Evolutionary conservation across 2,113 vertebrate species (phyloP), one percentile per base, ranked within the genome.

Genomic region (Oxyura jamaicensis): DNA sequence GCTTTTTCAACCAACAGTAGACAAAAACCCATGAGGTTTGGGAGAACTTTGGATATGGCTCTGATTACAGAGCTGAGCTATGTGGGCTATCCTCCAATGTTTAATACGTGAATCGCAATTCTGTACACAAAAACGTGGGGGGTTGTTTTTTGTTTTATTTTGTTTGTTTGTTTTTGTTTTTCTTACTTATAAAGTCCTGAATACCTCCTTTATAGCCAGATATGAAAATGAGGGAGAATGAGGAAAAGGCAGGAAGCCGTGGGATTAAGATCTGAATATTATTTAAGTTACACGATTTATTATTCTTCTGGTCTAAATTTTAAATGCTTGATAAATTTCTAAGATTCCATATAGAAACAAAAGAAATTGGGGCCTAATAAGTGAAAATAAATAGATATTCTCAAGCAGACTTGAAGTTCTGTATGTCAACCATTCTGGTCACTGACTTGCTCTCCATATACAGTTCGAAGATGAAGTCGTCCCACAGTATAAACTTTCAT

Each of bases 381-480:
- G n/a, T 44, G 36, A 80, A 66, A 62, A 63, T 7, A 52, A 29
- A 26, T 15, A 56, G 36, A 26, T 39, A 25, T 93, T 86, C 39
- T 90, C 17, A 74, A 50, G 15, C 53, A 93, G 26, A 75, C 84
- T 29, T 83, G 42, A 56, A 44, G 42, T 84, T 68, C 62, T 83
- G 58, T 33, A 48, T 3, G 0, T 25, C 17, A 59, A 56, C 16
- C 7, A 18, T 21, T 85, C 36, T 52, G 9, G 35, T 58, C 52
- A 99, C 99, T 93, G 94, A 99, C 99, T 99, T 76, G 99, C 98
- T 98, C 99, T 99, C 99, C 99, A 99, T 95, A 99, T 96, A 95
- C 99, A 99, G 3, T 97, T 98, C 68, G 99, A 98, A 10, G 98
- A 98, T 13, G 99, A 98, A 2, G 98, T 97, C 19, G 98, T 98